A percentile compares a stretch with the other conserved stretches of the same genome.
Evolutionary conservation across 2,113 vertebrate genomes (phyloP).

Genomic region (Zosterops borbonicus): DNA sequence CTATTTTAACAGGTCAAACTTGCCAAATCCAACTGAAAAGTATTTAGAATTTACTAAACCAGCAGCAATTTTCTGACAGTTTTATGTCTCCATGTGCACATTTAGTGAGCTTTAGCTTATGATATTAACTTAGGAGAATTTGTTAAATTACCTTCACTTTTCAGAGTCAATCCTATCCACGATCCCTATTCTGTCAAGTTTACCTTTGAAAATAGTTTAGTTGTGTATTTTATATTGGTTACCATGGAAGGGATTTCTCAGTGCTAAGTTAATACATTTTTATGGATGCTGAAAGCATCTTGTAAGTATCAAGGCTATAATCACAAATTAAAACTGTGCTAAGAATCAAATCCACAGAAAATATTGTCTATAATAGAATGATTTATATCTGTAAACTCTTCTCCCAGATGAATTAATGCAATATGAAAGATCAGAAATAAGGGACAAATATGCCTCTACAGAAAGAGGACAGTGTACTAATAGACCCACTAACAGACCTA

Average conservation of each 20-base stretch:
- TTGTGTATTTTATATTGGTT: not conserved
- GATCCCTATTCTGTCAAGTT: not conserved
- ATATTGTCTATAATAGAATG: not conserved
- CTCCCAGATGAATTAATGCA: not conserved
- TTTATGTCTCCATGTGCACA: not conserved
- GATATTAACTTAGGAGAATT: not conserved
- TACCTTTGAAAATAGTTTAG: not conserved
- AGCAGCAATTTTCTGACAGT: not conserved
- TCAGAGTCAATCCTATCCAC: not conserved
- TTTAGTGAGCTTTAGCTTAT: not conserved
- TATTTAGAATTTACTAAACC: not conserved
- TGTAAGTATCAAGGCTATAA: not conserved
- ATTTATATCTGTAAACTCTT: not conserved
- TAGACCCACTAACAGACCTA: not conserved
- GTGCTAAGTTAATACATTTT: not conserved
- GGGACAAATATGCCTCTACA: not conserved
- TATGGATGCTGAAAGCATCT: not conserved
- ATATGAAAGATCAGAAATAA: not conserved
- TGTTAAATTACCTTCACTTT: not conserved
- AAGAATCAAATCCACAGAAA: not conserved
- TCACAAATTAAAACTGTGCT: not conserved
- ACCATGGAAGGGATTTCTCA: not conserved
- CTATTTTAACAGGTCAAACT: not conserved
- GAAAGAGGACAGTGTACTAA: not conserved
- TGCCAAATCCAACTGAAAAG: not conserved